Base-by-base conservation (phyloP, 2,797 vertebrate species). In the Xenops minutus region DNA sequence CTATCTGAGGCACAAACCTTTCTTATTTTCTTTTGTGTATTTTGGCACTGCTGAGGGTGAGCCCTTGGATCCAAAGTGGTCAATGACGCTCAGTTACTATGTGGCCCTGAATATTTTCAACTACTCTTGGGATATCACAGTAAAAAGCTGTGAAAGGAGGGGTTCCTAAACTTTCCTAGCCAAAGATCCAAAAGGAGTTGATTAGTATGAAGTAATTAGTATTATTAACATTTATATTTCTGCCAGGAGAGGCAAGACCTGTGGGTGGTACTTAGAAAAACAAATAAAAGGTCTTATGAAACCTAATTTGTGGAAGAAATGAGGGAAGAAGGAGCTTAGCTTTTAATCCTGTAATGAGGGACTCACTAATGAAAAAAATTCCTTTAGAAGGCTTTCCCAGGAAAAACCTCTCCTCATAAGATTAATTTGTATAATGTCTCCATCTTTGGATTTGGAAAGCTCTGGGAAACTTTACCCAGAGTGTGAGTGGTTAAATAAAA, bases 271-370 rank as follows among this genome's bases (percentile, higher is more conserved):
- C n/a, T 92, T 66, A 64, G 72, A 77, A 85, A 92, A 87, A 92
- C 36, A 82, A 44, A 83, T 74, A 71, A 94, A 92, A 89, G 59
- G 36, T 83, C 64, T 87, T 74, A 76, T 26, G 80, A 94, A 93
- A 90, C 92, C 90, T 93, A 76, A 79, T 89, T 90, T 85, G 77
- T 90, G 56, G 84, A 87, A 89, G 76, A 88, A 96, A 93, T 62
- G n/a, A 88, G 54, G 37, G 68, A 92, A 14, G 51, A 85, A 93
- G 88, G 51, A 95, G 94, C 69, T 96, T 91, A 95, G 76, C 69
- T 84, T 95, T 95, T 95, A 95, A 97, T 97, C 95, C 79, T 90
- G 54, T 94, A 97, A 94, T 78, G 51, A 95, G 58, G 52, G 56
- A 90, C 85, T 92, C 7, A 2, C 56, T 84, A 89, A 96, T 86